Evolutionary conservation across 2,888 invertebrate genomes (phyloP).

Genomic region (Oxycera nigricornis): DNA sequence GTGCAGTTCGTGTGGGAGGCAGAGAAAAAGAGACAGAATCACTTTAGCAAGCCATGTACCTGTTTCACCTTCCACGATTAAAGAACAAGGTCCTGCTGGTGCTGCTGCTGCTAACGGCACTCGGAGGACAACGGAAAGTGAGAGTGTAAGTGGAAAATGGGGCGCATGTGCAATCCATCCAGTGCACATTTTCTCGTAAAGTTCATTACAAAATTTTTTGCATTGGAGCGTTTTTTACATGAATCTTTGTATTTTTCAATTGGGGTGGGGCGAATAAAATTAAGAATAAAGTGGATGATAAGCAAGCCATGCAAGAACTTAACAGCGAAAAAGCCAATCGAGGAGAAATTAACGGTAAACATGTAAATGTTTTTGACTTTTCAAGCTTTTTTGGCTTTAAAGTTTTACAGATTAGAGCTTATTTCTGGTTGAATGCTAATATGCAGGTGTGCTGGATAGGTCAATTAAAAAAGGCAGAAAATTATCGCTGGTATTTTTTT

Average conservation of each 20-base stretch:
- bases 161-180: neutral
- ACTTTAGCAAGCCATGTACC: neutral
- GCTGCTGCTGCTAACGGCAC: neutral
- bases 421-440: no score
- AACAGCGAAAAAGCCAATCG: neutral
- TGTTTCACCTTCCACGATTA: neutral
- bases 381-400: neutral
- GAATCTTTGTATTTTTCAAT: neutral
- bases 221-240: conserved; percentile 2
- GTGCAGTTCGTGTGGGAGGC: no score
- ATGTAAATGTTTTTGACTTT: conserved; percentile 26
- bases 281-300: neutral
- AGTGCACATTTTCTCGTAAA: neutral
- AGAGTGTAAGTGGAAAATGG: neutral
- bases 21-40: neutral
- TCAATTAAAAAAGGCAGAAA: no score
- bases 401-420: no score
- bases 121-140: conserved; percentile 5
- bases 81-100: no score
- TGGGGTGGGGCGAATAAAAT: neutral
- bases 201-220: neutral
- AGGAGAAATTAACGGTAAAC: neutral
- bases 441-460: no score
- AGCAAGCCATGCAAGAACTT: neutral
- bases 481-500: no score